These are phyloP conservation scores for Bombycilla garrulus DNA, from an alignment of 2,113 vertebrate genomes.

Conservation along the genomic window DNA sequence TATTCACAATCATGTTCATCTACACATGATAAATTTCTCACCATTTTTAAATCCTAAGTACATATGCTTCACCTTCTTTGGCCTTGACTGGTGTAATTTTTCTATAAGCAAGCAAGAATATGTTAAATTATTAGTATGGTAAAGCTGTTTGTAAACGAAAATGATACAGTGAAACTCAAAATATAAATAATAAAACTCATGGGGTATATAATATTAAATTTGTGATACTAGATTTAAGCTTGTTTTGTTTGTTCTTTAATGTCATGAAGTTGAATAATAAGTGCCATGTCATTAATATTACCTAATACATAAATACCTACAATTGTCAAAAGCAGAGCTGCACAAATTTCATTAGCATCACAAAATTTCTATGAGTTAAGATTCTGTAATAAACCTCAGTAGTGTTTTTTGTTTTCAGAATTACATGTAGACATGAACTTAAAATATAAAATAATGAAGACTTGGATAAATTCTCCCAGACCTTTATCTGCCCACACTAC, in stretches of 20 bases:
- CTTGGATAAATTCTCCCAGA: not conserved
- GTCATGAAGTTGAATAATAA: not conserved
- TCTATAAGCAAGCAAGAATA: not conserved
- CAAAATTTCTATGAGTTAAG: not conserved
- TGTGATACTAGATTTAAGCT: not conserved
- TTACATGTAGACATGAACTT: not conserved
- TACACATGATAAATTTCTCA: not conserved
- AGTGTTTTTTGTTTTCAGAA: not conserved
- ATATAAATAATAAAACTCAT: not conserved
- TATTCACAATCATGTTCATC: not conserved
- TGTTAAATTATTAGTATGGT: not conserved
- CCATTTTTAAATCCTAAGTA: not conserved
- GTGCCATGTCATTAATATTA: not conserved
- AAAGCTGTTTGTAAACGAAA: not conserved
- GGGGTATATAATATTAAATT: not conserved
- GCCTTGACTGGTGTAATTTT: not conserved
- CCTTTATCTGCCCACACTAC: not conserved
- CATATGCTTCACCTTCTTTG: fast-evolving
- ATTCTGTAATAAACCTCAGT: not conserved
- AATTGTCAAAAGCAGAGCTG: not conserved
- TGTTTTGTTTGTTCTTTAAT: not conserved
- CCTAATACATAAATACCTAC: not conserved
- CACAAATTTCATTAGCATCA: not conserved
- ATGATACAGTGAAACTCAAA: not conserved
- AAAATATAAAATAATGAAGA: not conserved